Evolutionary conservation across 2,888 invertebrate species (phyloP).

Genomic region (Iselma pallidipennis): DNA sequence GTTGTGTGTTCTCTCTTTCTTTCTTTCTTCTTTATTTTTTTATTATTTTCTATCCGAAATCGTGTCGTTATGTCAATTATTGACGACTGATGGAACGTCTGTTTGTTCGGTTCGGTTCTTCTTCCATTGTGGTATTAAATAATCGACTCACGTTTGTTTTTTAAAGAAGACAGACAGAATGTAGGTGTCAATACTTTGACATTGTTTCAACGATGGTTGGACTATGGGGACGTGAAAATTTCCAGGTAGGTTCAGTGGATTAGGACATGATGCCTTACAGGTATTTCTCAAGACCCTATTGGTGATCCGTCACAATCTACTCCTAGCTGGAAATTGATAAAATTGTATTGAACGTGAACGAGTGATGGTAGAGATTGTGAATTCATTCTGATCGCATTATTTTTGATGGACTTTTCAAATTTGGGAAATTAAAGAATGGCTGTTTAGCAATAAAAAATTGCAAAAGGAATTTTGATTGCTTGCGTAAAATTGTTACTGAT

Average conservation of each 20-base stretch:
- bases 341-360: neutral
- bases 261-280: neutral
- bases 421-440: too few relatives aligned
- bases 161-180: neutral
- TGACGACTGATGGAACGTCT: neutral
- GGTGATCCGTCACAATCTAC: neutral
- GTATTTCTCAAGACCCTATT: neutral
- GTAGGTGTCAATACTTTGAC: neutral
- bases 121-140: neutral
- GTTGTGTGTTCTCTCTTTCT: too few relatives aligned
- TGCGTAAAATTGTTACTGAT: too few relatives aligned
- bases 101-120: neutral
- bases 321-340: neutral
- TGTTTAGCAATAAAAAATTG: neutral
- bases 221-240: neutral
- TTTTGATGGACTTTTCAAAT: neutral
- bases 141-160: neutral
- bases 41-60: neutral
- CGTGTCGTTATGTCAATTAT: neutral
- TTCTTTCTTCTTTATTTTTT: too few relatives aligned
- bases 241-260: neutral
- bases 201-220: neutral
- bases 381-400: neutral
- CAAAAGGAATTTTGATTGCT: too few relatives aligned
- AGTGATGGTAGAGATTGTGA: neutral